Base-by-base conservation (phyloP, 1,140 invertebrate species). In the Pseudomyrmex flavicornis region DNA sequence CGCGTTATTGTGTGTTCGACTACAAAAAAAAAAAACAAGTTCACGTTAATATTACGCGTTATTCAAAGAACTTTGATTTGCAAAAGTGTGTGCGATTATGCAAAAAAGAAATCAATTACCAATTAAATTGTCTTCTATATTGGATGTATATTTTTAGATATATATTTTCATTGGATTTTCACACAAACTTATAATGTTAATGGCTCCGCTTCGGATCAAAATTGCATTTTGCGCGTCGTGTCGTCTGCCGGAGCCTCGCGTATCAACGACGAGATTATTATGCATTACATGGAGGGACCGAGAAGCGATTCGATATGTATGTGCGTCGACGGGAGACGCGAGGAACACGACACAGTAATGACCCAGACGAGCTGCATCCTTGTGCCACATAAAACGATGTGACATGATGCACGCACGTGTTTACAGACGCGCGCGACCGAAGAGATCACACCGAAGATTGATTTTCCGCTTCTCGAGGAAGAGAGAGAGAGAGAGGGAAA, bases 301-400 rank as follows among this genome's bases (percentile, higher is more conserved):
- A 72, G 82, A 63, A 85, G 59, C 65, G 75, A 74, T 63, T n/a
- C 35, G 62, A 80, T 56, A 50, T 77, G 48, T 77, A 59, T 44
- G 54, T 56, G 54, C 20, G 35, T 50, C 22, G 20, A 48, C 48
- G 76, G 48, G 59, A 15, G 20, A 77, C 20, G n/a, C n/a, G 48
- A 77, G 72, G n/a, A 83, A 76, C 68, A 77, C 62, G 88, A 89
- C 82, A 84, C 76, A 87, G 82, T 87, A 89, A 89, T 87, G 87
- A 89, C 88, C 88, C 87, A 89, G 88, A 89, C 88, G 82, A 89
- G 87, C 62, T 66, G 82, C 82, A 90, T 87, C 88, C 88, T 89
- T 89, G 88, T 90, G 77, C 85, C 83, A 85, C 83, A 85, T 90
- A 75, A 76, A 69, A 62, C 54, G 50, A 59, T 22, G 73, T 54